These are phyloP conservation scores for Boleophthalmus pectinirostris DNA, from an alignment of 2,113 vertebrate genomes.

Conservation along the genomic window DNA sequence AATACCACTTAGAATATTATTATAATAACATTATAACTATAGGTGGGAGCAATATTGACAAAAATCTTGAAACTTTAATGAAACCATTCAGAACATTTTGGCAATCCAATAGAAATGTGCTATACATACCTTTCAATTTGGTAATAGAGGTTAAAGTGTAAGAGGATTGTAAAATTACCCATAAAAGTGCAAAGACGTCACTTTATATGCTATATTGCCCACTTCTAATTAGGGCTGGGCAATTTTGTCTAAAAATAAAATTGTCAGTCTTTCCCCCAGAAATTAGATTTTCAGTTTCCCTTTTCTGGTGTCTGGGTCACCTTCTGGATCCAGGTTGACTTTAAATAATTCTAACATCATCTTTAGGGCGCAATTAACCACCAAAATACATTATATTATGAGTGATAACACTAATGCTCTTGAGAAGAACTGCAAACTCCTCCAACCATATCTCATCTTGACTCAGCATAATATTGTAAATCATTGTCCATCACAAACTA, in stretches of 20 bases:
- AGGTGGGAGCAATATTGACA: too few relatives aligned
- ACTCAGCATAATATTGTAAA: not conserved
- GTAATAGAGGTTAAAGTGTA: not conserved
- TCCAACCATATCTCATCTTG: not conserved
- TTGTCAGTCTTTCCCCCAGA: too few relatives aligned
- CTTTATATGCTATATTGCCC: too few relatives aligned
- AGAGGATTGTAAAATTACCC: not conserved
- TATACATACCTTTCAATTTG: too few relatives aligned
- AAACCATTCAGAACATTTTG: not conserved
- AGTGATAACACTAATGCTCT: not conserved
- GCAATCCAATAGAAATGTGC: too few relatives aligned
- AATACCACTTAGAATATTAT: too few relatives aligned
- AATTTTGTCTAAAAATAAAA: too few relatives aligned
- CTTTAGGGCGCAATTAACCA: not conserved
- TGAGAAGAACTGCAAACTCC: not conserved
- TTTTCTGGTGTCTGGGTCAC: not conserved
- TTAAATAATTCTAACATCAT: not conserved
- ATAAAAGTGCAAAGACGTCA: too few relatives aligned
- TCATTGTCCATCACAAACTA: constrained; percentile 3
- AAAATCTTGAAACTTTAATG: not conserved
- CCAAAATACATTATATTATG: not conserved
- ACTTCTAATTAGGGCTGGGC: too few relatives aligned
- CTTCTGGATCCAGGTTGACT: not conserved
- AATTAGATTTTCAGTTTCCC: not conserved
- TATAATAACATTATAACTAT: too few relatives aligned